Evolutionary conservation across 2,888 invertebrate species (phyloP).

Genomic region (Tinea pellionella): DNA sequence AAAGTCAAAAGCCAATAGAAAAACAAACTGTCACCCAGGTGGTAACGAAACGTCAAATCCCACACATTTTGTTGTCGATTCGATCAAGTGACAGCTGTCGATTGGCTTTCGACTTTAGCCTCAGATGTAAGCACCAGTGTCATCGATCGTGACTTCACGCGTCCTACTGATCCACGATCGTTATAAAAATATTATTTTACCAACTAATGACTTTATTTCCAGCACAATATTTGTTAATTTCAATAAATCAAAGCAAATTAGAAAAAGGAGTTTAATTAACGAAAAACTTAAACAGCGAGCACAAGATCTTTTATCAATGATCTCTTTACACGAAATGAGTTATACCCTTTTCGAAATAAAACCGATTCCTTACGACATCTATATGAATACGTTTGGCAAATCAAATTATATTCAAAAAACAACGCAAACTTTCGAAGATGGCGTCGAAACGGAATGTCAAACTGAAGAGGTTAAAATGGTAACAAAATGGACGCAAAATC

Average conservation of each 20-base stretch:
- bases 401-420: slow-evolving; percentile 49
- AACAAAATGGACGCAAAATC: slow-evolving; percentile 56
- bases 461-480: slow-evolving; percentile 39
- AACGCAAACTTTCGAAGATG: slow-evolving; percentile 57
- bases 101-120: too few species aligned
- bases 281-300: slow-evolving; percentile 44
- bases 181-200: too few species aligned
- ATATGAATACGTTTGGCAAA: slow-evolving; percentile 54
- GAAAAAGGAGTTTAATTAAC: slow-evolving; percentile 34
- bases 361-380: slow-evolving; percentile 58
- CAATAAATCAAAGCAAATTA: slow-evolving; percentile 43
- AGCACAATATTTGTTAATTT: slow-evolving; percentile 55
- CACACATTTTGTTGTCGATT: too few species aligned
- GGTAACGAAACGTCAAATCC: too few species aligned
- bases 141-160: too few species aligned
- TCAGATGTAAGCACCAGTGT: too few species aligned
- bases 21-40: too few species aligned
- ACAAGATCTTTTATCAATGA: slow-evolving; percentile 48
- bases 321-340: slow-evolving; percentile 55
- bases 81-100: too few species aligned
- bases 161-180: too few species aligned
- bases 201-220: too few species aligned
- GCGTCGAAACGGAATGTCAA: slow-evolving; percentile 45
- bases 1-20: too few species aligned
- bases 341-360: slow-evolving; percentile 57